Evolutionary conservation across 1,140 invertebrate species (phyloP), one percentile per base, ranked within the genome.

Genomic region (Trichogramma pretiosum): DNA sequence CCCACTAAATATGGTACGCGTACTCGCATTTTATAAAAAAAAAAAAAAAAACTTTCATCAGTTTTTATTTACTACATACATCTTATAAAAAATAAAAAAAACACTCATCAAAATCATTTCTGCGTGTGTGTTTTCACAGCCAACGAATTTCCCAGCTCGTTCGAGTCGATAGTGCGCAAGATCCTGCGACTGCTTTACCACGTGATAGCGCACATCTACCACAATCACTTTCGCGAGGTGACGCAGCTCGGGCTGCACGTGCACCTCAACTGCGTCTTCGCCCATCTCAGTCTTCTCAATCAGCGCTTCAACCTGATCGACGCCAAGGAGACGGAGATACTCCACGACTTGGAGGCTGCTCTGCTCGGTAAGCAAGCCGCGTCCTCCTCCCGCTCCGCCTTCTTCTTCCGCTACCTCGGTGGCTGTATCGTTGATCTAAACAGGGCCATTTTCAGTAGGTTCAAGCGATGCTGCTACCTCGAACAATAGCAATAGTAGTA

Each of bases 161-260:
- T 98, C 73, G 92, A 95, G 74, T 82, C 83, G 61, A 89, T 93
- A 70, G 90, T 96, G 60, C 87, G 93, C 71, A 95, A 94, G 74
- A 95, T 98, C 67, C 83, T 94, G 73, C 85, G 89, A 66, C 82
- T 95, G 74, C 80, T 97, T 75, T 97, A 94, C 78, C 93, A 97
- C 74, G 92, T 98, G 63, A 79, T 98, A 77, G 92, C 93, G 65
- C 94, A 98, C 77, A 80, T 98, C 64, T 98, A 98, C 77, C 91
- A 95, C 73, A 87, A 87, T 73, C 95, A 98, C 81, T 97, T 96
- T 76, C 82, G 87, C 74, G 89, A 96, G 75, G 83, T 97, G 60
- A 85, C 90, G 60, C 78, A 91, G 57, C 81, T 98, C 64, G 85
- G 86, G 60, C 79, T 97, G 59, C 92, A 96, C 75, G 82, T 89